Evolutionary conservation across 2,113 vertebrate species (phyloP).

Genomic region (Campylomormyrus numenius): DNA sequence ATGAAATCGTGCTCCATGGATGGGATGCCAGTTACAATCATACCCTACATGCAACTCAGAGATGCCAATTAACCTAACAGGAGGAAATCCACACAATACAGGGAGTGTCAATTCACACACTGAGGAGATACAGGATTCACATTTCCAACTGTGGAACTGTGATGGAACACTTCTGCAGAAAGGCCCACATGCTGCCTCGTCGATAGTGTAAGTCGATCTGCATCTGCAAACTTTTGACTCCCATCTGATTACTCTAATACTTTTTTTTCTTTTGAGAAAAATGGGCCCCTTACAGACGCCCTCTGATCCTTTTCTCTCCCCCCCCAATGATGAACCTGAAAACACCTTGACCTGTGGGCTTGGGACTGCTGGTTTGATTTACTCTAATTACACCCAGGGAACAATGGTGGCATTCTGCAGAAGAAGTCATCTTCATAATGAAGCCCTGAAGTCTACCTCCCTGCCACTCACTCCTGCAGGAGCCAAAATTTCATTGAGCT

Average conservation of each 20-base stretch:
- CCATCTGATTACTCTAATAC: not conserved
- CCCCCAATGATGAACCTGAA: not conserved
- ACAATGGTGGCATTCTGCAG: not conserved
- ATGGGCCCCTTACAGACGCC: not conserved
- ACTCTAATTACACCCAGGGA: constrained; percentile 20
- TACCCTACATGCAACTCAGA: not conserved
- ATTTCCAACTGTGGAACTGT: not conserved
- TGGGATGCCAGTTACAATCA: not conserved
- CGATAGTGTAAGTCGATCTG: not conserved
- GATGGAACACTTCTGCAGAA: not conserved
- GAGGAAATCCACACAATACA: not conserved
- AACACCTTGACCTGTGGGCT: not conserved
- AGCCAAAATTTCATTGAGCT: constrained; percentile 9
- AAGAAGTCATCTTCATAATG: constrained; percentile 22
- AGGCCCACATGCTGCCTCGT: not conserved
- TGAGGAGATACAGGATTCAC: not conserved
- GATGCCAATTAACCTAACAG: not conserved
- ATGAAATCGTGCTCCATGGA: not conserved
- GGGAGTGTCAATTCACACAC: not conserved
- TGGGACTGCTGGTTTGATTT: not conserved
- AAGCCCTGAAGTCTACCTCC: constrained; percentile 3
- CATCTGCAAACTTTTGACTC: not conserved
- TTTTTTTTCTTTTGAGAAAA: not conserved
- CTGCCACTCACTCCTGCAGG: constrained; percentile 18
- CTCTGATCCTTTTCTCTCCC: not conserved